Evolutionary conservation across 2,113 vertebrate genomes (phyloP).

Genomic region (Capreolus pygargus): DNA sequence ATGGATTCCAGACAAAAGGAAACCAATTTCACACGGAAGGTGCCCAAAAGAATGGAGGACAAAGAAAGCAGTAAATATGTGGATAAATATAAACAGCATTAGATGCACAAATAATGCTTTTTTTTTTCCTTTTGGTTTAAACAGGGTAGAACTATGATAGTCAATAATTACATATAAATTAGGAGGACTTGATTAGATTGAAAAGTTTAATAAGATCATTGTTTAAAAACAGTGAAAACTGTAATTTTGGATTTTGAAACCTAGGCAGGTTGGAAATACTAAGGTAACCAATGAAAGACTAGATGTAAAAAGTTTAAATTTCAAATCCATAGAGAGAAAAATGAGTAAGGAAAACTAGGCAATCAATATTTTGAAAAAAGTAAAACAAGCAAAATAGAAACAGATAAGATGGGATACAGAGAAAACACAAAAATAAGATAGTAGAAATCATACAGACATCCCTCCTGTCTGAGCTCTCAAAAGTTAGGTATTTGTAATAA

Average conservation of each 20-base stretch:
- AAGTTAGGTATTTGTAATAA: neutral
- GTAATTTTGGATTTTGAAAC: neutral
- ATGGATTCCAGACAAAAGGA: neutral
- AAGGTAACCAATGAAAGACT: neutral
- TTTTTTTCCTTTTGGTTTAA: neutral
- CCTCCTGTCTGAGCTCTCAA: neutral
- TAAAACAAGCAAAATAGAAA: neutral
- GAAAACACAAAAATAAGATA: neutral
- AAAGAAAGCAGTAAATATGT: neutral
- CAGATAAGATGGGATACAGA: neutral
- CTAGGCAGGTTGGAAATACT: neutral
- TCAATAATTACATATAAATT: neutral
- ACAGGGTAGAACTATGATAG: neutral
- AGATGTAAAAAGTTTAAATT: neutral
- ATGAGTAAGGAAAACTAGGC: neutral
- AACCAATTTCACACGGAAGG: neutral
- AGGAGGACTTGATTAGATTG: neutral
- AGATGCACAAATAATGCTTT: neutral
- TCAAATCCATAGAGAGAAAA: neutral
- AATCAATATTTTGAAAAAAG: neutral
- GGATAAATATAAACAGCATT: neutral
- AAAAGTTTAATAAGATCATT: neutral
- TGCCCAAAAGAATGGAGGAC: neutral
- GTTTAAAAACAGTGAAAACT: conserved; percentile 18
- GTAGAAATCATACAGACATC: neutral